Base-by-base conservation (phyloP, 2,797 vertebrate species). In the Carduelis carduelis region DNA sequence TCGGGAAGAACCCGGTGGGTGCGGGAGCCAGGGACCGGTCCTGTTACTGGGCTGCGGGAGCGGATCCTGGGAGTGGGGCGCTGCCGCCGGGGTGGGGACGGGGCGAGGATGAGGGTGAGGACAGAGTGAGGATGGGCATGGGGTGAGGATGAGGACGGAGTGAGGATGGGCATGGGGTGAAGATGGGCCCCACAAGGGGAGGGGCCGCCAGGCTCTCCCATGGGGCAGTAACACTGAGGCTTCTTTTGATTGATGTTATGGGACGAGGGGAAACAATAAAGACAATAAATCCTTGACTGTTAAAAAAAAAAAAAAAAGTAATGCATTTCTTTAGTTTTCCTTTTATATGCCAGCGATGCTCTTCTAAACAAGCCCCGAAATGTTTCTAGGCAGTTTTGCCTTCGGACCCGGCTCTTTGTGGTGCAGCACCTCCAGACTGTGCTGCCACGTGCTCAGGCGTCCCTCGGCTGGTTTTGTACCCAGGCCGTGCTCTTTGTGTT, bases 251-350 rank as follows among this genome's bases (percentile, higher is more conserved):
- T 35, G 77, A 57, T 82, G 16, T 28, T 43, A 4, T 7, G 84
- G 59, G 56, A 56, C 37, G 5, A n/a, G 72, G 41, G 19, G 27
- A 82, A 52, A 91, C 84, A 89, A 83, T 2, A 34, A 59, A 56
- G 75, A 11, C n/a, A 1, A 5, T 10, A n/a, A 79, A 35, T 41
- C 21, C 56, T 18, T 4, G 7, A 17, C 8, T 3, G 26, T 24
- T 79, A 39, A 39, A 39, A 39, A 39, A 34, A 14, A 22, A 22
- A 9, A 26, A 15, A n/a, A 21, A 21, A 19, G 24, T 24, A 12
- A 2, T 6, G 8, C 46, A 7, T 0, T 30, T 41, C 17, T 39
- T n/a, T 16, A 35, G 0, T 35, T 24, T 6, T 10, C 37, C 13
- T 13, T 44, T 32, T 5, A 1, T 13, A 9, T 27, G 46, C 14